Evolutionary conservation across 2,888 invertebrate species (phyloP), one percentile per base, ranked within the genome.

Genomic region (Cephus pygmeus): DNA sequence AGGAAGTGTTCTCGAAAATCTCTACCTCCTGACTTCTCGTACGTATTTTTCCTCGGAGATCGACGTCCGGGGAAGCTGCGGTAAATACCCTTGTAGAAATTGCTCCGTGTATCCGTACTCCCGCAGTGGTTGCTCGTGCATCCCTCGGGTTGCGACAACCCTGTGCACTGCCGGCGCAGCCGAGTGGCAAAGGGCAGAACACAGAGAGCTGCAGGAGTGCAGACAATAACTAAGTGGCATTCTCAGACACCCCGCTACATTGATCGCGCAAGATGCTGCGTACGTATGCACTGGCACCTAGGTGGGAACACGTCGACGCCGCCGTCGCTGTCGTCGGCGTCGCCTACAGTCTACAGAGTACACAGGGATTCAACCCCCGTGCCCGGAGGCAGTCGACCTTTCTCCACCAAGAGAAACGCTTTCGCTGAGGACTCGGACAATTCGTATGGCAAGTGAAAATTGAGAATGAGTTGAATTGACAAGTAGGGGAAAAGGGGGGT

Each of bases 211-310:
- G 40, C 40, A 80, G 76, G 31, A 82, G 79, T 77, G 80, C 86
- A 87, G 87, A 88, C 87, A 87, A 87, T 87, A 86, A 88, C 86
- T 85, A 87, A 87, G 88, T 88, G 87, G 87, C 85, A 83, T 88
- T 88, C 88, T 87, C 88, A 88, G 88, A 89, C 87, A 83, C 85
- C 80, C 84, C 79, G 83, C 84, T 83, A 81, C 85, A 86, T 86
- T 83, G 83, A 83, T 82, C 85, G 82, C 79, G 79, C 80, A 78
- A 80, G 83, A 83, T 84, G 77, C 78, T 75, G 30, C 77, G 75
- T 69, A 34, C 71, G 3, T 31, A 31, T 34, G 31, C 71, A 34
- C 71, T 31, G 12, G 71, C 23, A 75, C 69, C 69, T 68, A 34
- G n/a, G n/a, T 23, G 56, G 56, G 56, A 9, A 56, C 56, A 56